A percentile compares a stretch with the other conserved stretches of the same genome.
Conservation (phyloP, 2,797 vertebrate species). For the Oryzias dopingdopingensis region DNA sequence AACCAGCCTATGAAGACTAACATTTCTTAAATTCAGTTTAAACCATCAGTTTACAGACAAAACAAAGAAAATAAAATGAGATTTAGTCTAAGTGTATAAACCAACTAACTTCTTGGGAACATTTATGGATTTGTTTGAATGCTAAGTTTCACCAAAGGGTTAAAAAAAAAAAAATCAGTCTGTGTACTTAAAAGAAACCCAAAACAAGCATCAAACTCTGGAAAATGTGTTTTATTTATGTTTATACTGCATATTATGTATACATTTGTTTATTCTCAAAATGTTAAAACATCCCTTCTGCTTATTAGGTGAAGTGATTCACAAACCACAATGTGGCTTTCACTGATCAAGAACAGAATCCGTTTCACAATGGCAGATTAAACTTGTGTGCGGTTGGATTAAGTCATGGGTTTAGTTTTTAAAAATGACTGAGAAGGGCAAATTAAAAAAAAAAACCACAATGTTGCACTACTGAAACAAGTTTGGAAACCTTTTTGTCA, state of each 20-base stretch:
- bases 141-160: neutral
- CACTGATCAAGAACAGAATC: slow-evolving; percentile 41
- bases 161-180: neutral
- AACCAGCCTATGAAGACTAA: too few relatives aligned
- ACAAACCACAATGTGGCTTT: slow-evolving; percentile 61
- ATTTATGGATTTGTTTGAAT: neutral
- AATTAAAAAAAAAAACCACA: too few relatives aligned
- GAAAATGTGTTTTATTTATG: slow-evolving; percentile 78
- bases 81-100: too few relatives aligned
- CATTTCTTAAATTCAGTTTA: too few relatives aligned
- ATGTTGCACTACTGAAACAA: too few relatives aligned
- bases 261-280: slow-evolving; percentile 78
- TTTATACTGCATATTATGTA: slow-evolving; percentile 81
- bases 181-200: neutral
- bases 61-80: too few relatives aligned
- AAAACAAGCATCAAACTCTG: slow-evolving; percentile 63
- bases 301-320: slow-evolving; percentile 65
- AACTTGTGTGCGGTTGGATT: slow-evolving; percentile 25
- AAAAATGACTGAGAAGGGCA: too few relatives aligned
- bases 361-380: slow-evolving; percentile 41
- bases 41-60: too few relatives aligned
- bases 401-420: slow-evolving; percentile 26
- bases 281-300: slow-evolving; percentile 71
- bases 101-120: too few relatives aligned
- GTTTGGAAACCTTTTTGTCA: too few relatives aligned